phyloP scores from a whole-genome alignment of 2,113 vertebrate species.

The Oryzias javanicus region DNA sequence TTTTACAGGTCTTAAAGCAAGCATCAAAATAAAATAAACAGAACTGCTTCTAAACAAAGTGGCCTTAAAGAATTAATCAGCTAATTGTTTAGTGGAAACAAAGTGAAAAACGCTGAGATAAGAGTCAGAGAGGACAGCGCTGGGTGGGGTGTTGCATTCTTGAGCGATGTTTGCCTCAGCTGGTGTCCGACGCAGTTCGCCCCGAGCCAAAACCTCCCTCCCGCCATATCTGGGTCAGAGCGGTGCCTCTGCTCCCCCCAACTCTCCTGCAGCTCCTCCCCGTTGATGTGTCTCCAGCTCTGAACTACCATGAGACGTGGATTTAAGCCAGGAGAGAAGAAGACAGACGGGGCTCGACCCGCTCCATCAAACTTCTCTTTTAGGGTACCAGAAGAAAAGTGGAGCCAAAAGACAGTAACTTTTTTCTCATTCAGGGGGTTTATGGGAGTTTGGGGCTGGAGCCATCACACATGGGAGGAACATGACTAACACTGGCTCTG shows the following conservation, averaged over 20 bases:
- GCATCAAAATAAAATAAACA: background rate
- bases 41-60: background rate
- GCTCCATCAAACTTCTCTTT: background rate
- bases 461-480: conserved; percentile 36
- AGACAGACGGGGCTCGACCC: conserved; percentile 11
- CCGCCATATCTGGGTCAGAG: conserved; percentile 65
- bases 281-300: conserved; percentile 26
- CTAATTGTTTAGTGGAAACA: background rate
- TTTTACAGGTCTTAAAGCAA: no score
- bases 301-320: conserved; percentile 7
- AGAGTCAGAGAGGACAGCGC: conserved; percentile 6
- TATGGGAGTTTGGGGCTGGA: conserved; percentile 20
- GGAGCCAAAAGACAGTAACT: conserved; percentile 24
- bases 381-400: conserved; percentile 34
- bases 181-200: conserved; percentile 45
- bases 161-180: conserved; percentile 50
- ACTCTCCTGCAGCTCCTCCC: background rate
- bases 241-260: conserved; percentile 22
- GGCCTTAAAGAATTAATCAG: background rate
- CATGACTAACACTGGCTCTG: conserved; percentile 23
- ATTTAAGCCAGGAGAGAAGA: conserved; percentile 20
- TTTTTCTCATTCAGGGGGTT: conserved; percentile 43
- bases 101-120: conserved; percentile 9
- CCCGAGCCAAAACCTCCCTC: conserved; percentile 59
- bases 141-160: conserved; percentile 52